Percentiles rank a stretch among this genome's conserved stretches.
Evolutionary conservation across 2,888 invertebrate species (phyloP).

Genomic region (Tenthredo mesomela): DNA sequence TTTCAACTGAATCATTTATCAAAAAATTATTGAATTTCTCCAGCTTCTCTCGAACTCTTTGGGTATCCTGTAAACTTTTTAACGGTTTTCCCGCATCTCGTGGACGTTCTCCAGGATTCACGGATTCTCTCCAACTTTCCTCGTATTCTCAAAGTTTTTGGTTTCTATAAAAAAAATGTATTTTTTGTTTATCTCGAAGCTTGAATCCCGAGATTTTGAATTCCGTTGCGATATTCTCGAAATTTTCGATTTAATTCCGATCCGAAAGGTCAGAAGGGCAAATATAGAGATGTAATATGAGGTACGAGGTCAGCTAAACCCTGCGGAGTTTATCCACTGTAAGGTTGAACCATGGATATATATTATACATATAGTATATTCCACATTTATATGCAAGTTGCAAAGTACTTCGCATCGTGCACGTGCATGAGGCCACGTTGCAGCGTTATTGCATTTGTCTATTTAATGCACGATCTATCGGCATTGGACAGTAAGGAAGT

Average conservation of each 20-base stretch:
- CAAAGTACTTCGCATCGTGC: conserved; percentile 11
- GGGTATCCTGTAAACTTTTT: not conserved
- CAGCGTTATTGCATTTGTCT: conserved; percentile 32
- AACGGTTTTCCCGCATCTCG: not conserved
- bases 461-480: conserved; percentile 35
- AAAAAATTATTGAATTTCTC: not conserved
- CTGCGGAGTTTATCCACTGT: not conserved
- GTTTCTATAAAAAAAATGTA: not conserved
- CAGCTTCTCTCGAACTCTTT: not conserved
- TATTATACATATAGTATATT: not conserved
- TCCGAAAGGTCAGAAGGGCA: not conserved
- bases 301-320: not conserved
- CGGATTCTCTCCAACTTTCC: not conserved
- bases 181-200: not conserved
- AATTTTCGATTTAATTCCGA: not conserved
- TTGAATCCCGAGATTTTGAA: not conserved
- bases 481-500: conserved; percentile 27
- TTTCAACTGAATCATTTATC: not conserved
- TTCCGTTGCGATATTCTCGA: not conserved
- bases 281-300: not conserved
- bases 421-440: conserved; percentile 1
- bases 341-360: not conserved
- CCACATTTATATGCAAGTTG: conserved; percentile 1
- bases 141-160: not conserved
- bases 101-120: not conserved